A percentile compares a stretch with the other conserved stretches of the same genome.
These are phyloP conservation scores for Plagodis pulveraria DNA, from an alignment of 2,888 invertebrate genomes.

Conservation along the genomic window DNA sequence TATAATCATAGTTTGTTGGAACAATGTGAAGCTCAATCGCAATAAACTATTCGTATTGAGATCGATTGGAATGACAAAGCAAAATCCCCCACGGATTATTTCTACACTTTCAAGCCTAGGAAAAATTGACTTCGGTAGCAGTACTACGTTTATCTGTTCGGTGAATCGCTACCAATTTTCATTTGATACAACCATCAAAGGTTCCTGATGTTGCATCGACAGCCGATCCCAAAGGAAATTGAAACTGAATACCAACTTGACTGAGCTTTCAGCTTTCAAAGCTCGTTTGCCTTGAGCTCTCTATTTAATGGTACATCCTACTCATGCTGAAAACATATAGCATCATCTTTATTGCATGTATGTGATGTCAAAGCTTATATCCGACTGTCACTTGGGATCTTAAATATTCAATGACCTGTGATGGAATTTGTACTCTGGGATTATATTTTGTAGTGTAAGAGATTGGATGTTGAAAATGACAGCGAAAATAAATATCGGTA, in stretches of 20 bases:
- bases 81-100: no score
- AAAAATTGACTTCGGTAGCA: no score
- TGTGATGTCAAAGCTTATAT: slow-evolving; percentile 23
- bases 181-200: slow-evolving; percentile 1
- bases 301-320: background rate
- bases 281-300: slow-evolving; percentile 6
- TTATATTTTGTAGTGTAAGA: background rate
- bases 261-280: slow-evolving; percentile 10
- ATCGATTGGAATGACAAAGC: no score
- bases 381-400: slow-evolving; percentile 14
- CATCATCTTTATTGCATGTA: slow-evolving; percentile 18
- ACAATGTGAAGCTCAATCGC: no score
- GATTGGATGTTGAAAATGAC: background rate
- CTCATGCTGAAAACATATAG: slow-evolving; percentile 1
- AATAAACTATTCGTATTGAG: no score
- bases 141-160: no score
- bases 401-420: slow-evolving; percentile 17
- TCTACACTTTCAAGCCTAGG: no score
- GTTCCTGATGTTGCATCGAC: slow-evolving; percentile 14
- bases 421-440: slow-evolving; percentile 11
- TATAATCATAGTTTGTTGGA: no score
- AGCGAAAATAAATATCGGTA: no score
- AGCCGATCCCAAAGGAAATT: slow-evolving; percentile 15
- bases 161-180: no score
- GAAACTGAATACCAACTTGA: slow-evolving; percentile 1